These are phyloP conservation scores for Macquaria ambigua DNA, from an alignment of 2,113 vertebrate species.

Conservation along the genomic window DNA sequence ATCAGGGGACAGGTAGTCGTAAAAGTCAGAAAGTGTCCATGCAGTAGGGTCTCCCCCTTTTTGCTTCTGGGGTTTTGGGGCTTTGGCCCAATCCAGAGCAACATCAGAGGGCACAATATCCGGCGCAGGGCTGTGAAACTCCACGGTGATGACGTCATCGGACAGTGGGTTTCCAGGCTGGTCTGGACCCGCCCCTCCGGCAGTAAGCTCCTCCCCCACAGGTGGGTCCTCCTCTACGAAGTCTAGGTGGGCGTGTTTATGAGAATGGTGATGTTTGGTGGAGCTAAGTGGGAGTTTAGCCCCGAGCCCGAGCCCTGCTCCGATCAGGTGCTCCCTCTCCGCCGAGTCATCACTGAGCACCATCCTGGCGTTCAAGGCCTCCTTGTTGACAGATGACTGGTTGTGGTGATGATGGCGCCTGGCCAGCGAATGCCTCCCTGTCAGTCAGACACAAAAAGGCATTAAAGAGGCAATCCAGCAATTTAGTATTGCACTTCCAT, in stretches of 20 bases:
- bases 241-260: constrained; percentile 69
- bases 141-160: constrained; percentile 84
- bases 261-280: constrained; percentile 60
- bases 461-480: neutral
- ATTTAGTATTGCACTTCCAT: neutral
- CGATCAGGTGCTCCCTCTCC: constrained; percentile 81
- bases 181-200: constrained; percentile 74
- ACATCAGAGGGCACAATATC: constrained; percentile 65
- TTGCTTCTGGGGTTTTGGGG: constrained; percentile 72
- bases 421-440: constrained; percentile 75
- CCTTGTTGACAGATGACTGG: constrained; percentile 80
- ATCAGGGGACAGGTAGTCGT: constrained; percentile 91
- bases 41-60: constrained; percentile 83
- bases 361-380: constrained; percentile 79
- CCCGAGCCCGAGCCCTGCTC: constrained; percentile 63
- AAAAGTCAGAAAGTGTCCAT: constrained; percentile 89
- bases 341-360: constrained; percentile 77
- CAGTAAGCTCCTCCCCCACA: constrained; percentile 74
- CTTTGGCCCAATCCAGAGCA: constrained; percentile 69
- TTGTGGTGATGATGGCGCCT: constrained; percentile 76
- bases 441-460: constrained; percentile 34
- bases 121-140: constrained; percentile 87
- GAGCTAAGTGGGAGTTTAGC: constrained; percentile 70
- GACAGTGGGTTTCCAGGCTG: constrained; percentile 70
- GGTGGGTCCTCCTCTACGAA: constrained; percentile 72